Conservation (phyloP, 1,140 invertebrate species). For the Papilio helenus region DNA sequence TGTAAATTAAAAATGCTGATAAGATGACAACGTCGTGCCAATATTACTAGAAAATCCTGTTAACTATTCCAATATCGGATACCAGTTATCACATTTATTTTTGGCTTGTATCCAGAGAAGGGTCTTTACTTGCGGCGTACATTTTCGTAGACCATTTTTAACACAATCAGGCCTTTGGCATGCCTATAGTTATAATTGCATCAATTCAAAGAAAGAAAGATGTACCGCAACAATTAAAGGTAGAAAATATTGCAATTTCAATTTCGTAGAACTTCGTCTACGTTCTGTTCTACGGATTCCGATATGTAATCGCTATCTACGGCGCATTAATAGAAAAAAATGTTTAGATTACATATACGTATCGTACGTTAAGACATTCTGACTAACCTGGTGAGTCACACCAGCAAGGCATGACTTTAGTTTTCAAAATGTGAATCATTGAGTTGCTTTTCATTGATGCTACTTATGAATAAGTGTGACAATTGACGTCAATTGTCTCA, state of each 20-base stretch:
- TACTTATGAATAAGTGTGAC: neutral
- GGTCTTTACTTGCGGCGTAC: neutral
- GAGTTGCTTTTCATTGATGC: slow-evolving; percentile 1
- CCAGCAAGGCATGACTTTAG: neutral
- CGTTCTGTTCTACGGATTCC: no score
- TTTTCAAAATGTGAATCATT: neutral
- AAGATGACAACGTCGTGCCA: neutral
- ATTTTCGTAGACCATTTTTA: slow-evolving; percentile 8
- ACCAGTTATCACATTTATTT: neutral
- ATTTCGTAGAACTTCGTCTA: no score
- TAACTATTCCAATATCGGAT: neutral
- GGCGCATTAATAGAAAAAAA: neutral
- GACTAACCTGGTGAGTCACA: neutral
- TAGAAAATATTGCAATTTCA: neutral
- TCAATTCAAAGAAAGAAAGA: neutral
- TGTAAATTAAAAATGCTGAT: neutral
- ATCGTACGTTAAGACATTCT: neutral
- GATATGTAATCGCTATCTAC: neutral
- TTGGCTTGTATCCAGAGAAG: neutral
- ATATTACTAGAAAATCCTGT: neutral
- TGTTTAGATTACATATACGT: neutral
- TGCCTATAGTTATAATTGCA: neutral
- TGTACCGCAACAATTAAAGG: no score
- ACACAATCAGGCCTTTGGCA: neutral
- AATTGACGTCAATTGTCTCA: no score